Percentiles rank a stretch among this genome's conserved stretches.
Conservation (phyloP, 2,113 vertebrate species). For the Astur gentilis region DNA sequence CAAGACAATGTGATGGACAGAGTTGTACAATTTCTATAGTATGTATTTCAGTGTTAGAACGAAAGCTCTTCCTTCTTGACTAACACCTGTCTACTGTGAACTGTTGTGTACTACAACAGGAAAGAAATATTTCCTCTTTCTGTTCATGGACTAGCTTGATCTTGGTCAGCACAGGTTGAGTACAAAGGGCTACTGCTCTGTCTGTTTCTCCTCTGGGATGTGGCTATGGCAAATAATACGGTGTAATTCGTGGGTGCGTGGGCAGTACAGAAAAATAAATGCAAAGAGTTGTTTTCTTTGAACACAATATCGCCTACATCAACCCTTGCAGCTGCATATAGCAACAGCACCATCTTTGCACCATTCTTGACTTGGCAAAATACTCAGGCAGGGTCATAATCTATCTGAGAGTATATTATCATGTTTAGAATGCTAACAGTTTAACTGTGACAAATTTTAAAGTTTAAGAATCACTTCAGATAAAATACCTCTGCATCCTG, state of each 20-base stretch:
- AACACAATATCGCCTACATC: rapidly evolving
- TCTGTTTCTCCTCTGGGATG: neutral
- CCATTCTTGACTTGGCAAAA: neutral
- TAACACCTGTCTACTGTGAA: neutral
- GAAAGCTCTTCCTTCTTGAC: neutral
- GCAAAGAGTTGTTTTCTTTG: neutral
- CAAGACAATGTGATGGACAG: neutral
- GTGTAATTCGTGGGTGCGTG: rapidly evolving
- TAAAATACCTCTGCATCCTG: neutral
- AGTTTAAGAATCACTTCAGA: neutral
- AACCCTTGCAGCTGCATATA: neutral
- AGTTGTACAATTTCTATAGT: neutral
- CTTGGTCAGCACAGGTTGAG: neutral
- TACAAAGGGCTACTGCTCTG: neutral
- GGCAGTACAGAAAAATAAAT: neutral
- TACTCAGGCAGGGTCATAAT: neutral
- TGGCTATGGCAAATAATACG: neutral
- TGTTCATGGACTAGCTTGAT: neutral
- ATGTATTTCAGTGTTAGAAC: neutral
- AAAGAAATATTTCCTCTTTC: neutral
- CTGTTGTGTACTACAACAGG: neutral
- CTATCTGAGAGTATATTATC: neutral
- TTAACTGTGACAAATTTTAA: neutral
- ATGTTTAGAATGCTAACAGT: neutral
- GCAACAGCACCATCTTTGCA: neutral